Base-by-base conservation (phyloP, 2,888 invertebrate species). In the Dilophus febrilis region DNA sequence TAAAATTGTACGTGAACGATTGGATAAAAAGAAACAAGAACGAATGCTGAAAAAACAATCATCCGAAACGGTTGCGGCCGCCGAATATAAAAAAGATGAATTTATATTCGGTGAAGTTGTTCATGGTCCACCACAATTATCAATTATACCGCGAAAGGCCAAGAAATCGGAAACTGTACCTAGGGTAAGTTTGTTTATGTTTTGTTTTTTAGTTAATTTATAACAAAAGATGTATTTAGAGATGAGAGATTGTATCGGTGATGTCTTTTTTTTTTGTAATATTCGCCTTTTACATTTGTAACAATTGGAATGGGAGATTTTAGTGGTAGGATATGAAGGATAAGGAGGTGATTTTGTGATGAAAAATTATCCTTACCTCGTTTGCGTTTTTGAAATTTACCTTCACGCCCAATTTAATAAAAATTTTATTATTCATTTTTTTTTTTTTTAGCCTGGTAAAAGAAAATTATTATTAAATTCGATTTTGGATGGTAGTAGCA, bases 51-150 rank as follows among this genome's bases (percentile, higher is more conserved):
- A 49, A 47, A 51, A 49, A 37, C 40, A 52, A 37, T 49, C 57
- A 31, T 52, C 57, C 17, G 51, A 55, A 40, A 46, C 53, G 2
- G 61, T 65, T 29, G n/a, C n/a, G n/a, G n/a, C n/a, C n/a, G n/a
- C n/a, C n/a, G 71, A 72, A 38, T 71, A 70, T 52, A 61, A 60
- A 43, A 66, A 64, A 49, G 86, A 86, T 57, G 62, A 67, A 35
- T 66, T 86, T 17, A 55, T 68, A 52, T 86, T 86, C 63, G 85
- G 85, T 0, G 85, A 84, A 53, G 67, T 75, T 37, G 74, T 68
- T 3, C 75, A 78, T 58, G 78, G 71, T 38, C 85, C 86, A 40
- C 85, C 86, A 27, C 58, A 67, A 38, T 61, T 84, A 30, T 61
- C 55, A 31, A 54, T 63, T 3, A 54, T 60, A 37, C 74, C 77